Percentiles rank a stretch among this genome's conserved stretches.
phyloP scores from a whole-genome alignment of 2,113 vertebrate genomes.

The Fregata magnificens region DNA sequence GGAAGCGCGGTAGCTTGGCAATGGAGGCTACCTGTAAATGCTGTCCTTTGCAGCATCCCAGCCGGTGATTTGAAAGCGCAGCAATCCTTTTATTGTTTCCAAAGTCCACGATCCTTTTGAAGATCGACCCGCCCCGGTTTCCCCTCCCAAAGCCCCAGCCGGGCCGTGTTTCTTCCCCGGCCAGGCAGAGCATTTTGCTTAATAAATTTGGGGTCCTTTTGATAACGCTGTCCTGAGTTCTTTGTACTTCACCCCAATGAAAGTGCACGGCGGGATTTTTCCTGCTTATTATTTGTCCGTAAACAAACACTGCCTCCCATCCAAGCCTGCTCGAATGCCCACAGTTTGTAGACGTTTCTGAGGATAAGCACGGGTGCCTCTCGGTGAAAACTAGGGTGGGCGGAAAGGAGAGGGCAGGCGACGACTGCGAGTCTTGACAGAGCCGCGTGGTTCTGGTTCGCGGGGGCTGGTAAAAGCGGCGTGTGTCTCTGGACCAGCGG shows the following conservation, averaged over 20 bases:
- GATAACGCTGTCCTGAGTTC: background rate
- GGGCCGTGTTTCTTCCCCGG: background rate
- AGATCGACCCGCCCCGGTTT: background rate
- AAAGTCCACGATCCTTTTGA: background rate
- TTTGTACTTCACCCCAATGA: background rate
- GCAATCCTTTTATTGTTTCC: background rate
- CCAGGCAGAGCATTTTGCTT: background rate
- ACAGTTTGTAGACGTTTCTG: background rate
- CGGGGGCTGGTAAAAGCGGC: background rate
- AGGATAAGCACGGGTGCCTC: background rate
- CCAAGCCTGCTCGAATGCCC: background rate
- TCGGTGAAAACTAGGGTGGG: fast-evolving
- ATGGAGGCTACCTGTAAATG: background rate
- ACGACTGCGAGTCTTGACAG: fast-evolving
- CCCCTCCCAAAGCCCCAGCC: background rate
- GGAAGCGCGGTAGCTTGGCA: background rate
- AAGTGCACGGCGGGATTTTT: fast-evolving
- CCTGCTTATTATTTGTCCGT: background rate
- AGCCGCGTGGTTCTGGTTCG: background rate
- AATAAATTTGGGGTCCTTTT: background rate
- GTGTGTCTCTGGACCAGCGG: background rate
- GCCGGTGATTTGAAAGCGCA: background rate
- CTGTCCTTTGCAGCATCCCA: background rate
- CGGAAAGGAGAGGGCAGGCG: background rate
- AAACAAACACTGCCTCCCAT: fast-evolving